These are phyloP conservation scores for Embiotoca jacksoni DNA, from an alignment of 2,113 vertebrate genomes.

Conservation along the genomic window DNA sequence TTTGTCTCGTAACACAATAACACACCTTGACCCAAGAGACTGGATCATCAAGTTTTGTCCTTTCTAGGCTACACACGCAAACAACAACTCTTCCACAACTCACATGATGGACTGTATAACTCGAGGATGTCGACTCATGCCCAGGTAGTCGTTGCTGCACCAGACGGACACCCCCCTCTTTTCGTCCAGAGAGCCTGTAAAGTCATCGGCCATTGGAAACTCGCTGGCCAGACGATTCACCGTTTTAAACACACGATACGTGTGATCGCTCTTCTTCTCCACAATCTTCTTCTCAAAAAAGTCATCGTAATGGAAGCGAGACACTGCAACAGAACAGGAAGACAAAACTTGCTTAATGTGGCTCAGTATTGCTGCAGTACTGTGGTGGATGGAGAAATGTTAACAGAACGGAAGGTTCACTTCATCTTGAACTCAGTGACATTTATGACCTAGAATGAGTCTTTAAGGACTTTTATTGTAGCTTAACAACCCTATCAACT, in stretches of 20 bases:
- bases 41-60: neutral
- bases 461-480: too few species aligned
- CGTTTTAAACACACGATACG: conserved; percentile 96
- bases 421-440: neutral
- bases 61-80: neutral
- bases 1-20: neutral
- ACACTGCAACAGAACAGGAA: conserved; percentile 77
- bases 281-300: conserved; percentile 98
- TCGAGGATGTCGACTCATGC: conserved; percentile 95
- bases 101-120: conserved; percentile 92
- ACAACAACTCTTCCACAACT: conserved; percentile 72
- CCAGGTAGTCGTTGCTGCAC: conserved; percentile 99
- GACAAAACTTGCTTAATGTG: conserved; percentile 34
- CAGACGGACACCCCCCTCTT: conserved; percentile 94
- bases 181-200: conserved; percentile 85
- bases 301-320: conserved; percentile 92
- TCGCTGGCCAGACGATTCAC: conserved; percentile 91
- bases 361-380: conserved; percentile 10
- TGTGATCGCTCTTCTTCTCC: conserved; percentile 95
- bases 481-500: too few species aligned
- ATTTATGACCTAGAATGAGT: too few species aligned
- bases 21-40: conserved; percentile 1
- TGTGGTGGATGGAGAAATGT: conserved; percentile 4
- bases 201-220: conserved; percentile 97
- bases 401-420: conserved; percentile 2